Conservation (phyloP, 2,113 vertebrate genomes). For the Bujurquina vittata region DNA sequence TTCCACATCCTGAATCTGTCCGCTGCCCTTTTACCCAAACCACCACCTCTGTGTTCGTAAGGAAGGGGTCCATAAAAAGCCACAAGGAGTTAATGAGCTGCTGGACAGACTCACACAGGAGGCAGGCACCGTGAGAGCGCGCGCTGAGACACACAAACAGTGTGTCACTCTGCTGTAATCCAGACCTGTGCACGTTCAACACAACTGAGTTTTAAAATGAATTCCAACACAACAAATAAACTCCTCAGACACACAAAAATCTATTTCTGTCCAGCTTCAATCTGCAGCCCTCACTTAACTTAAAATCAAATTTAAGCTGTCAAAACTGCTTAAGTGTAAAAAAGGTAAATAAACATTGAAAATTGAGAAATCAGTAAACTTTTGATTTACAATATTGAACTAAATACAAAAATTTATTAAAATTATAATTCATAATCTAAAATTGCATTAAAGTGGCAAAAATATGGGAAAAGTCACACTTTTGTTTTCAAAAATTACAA, state of each 20-base stretch:
- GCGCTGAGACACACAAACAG: background rate
- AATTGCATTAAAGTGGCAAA: background rate
- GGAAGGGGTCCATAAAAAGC: background rate
- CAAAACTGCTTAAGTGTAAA: too few relatives aligned
- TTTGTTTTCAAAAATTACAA: background rate
- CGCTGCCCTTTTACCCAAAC: conserved; percentile 20
- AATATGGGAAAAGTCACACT: background rate
- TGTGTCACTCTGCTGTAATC: background rate
- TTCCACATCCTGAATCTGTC: conserved; percentile 36
- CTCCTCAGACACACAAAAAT: background rate
- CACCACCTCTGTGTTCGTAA: conserved; percentile 10
- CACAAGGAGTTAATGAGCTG: background rate
- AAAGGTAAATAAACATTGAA: background rate
- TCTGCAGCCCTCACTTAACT: too few relatives aligned
- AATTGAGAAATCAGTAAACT: background rate
- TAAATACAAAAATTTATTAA: background rate
- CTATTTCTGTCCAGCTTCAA: background rate
- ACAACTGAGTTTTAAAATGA: background rate
- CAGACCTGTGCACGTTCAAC: background rate
- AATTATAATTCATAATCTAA: too few relatives aligned
- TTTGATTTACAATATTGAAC: background rate
- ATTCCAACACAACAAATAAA: too few relatives aligned
- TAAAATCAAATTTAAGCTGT: background rate
- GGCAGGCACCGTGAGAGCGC: background rate
- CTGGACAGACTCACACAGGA: background rate